A percentile compares a stretch with the other conserved stretches of the same genome.
Conservation (phyloP, 1,140 invertebrate species). For the Drosophila aff. region DNA sequence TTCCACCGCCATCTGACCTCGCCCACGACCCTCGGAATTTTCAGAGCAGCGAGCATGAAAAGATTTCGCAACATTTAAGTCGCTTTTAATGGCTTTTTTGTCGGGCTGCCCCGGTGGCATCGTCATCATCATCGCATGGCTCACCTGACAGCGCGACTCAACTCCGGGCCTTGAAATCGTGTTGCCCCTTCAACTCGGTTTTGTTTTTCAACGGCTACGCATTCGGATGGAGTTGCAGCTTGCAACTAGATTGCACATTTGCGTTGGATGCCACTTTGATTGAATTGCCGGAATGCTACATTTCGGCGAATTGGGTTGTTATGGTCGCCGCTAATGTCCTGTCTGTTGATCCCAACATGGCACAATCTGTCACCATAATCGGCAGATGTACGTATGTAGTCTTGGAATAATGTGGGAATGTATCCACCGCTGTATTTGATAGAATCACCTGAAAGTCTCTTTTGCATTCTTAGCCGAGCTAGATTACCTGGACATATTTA, state of each 20-base stretch:
- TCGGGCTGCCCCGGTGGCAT: conserved; percentile 46
- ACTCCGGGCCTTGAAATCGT: conserved; percentile 31
- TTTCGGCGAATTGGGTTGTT: conserved; percentile 22
- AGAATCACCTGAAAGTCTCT: background rate
- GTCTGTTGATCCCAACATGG: background rate
- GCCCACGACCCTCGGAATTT: background rate
- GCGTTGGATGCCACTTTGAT: conserved; percentile 47
- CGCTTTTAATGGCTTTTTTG: conserved; percentile 74
- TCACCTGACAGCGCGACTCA: conserved; percentile 19
- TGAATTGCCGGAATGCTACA: conserved; percentile 36
- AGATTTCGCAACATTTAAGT: conserved; percentile 61
- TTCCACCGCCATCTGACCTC: background rate
- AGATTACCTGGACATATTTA: background rate
- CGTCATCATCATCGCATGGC: conserved; percentile 15
- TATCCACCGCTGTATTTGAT: background rate
- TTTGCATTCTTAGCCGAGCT: background rate
- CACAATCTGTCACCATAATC: conserved; percentile 49
- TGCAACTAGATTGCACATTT: conserved; percentile 53
- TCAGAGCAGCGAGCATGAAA: conserved; percentile 48
- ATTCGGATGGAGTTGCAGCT: background rate
- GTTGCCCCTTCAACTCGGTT: conserved; percentile 40
- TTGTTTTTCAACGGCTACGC: conserved; percentile 28
- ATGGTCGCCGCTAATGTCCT: conserved; percentile 8
- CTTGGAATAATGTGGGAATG: background rate
- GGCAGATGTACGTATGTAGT: background rate